Evolutionary conservation across 2,888 invertebrate genomes (phyloP).

Genomic region (Parapristionchus giblindavisi): DNA sequence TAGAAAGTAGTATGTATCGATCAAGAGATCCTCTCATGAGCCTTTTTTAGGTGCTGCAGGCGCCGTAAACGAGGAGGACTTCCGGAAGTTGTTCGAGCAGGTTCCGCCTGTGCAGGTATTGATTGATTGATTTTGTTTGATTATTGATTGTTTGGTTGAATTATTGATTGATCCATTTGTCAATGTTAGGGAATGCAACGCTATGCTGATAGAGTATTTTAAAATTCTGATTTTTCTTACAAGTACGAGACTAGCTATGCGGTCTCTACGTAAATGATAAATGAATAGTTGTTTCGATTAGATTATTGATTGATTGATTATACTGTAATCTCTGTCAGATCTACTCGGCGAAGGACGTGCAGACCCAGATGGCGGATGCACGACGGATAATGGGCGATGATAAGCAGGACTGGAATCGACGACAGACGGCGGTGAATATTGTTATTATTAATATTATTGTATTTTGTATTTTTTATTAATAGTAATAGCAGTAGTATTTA

Average conservation of each 20-base stretch:
- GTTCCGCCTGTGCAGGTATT: no score
- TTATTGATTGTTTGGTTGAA: no score
- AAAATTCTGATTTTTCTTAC: neutral
- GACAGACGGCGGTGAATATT: slow-evolving; percentile 82
- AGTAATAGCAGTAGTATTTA: no score
- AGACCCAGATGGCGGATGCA: slow-evolving; percentile 14
- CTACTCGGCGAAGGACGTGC: slow-evolving; percentile 13
- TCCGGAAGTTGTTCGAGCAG: slow-evolving; percentile 33
- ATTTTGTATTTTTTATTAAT: neutral
- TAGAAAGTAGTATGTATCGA: no score
- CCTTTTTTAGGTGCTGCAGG: slow-evolving; percentile 18
- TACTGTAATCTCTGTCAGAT: neutral
- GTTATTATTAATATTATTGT: neutral
- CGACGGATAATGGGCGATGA: slow-evolving; percentile 73
- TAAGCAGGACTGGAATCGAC: slow-evolving; percentile 90
- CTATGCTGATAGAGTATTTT: no score
- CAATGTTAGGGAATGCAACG: no score
- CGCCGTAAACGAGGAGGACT: slow-evolving; percentile 37
- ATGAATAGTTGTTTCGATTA: neutral
- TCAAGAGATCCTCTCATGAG: no score
- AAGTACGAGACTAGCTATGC: neutral
- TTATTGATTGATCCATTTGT: no score
- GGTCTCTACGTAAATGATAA: neutral
- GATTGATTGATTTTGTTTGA: no score
- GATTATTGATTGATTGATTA: neutral